Evolutionary conservation across 2,797 vertebrate species (phyloP).

Genomic region (Aotus griseimembra): DNA sequence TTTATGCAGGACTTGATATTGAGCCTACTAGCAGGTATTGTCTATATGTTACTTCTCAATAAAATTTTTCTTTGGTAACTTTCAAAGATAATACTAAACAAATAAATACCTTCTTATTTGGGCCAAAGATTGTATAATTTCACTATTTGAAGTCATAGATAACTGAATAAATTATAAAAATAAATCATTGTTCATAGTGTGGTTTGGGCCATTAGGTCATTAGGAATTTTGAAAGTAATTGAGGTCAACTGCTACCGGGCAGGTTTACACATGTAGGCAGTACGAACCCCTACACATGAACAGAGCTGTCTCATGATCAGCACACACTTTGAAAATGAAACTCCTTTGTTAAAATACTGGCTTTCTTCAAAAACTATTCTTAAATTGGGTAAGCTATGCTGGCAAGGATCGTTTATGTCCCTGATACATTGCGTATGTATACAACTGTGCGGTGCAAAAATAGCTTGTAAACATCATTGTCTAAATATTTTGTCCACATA

Average conservation of each 20-base stretch:
- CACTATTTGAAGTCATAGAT: slow-evolving; percentile 16
- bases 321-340: slow-evolving; percentile 4
- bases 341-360: slow-evolving; percentile 2
- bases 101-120: slow-evolving; percentile 24
- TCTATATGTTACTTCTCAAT: neutral
- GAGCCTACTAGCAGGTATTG: neutral
- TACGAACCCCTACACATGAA: slow-evolving; percentile 19
- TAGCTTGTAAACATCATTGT: neutral
- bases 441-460: neutral
- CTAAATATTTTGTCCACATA: neutral
- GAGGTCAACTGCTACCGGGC: slow-evolving; percentile 30
- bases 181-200: slow-evolving; percentile 3
- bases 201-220: slow-evolving; percentile 10
- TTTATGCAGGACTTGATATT: neutral
- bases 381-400: neutral
- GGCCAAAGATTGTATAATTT: slow-evolving; percentile 25
- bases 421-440: neutral
- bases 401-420: neutral
- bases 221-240: slow-evolving; percentile 45
- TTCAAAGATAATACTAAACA: slow-evolving; percentile 7
- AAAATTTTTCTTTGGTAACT: slow-evolving; percentile 1
- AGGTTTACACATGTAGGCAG: slow-evolving; percentile 12
- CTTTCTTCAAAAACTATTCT: slow-evolving; percentile 41
- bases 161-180: slow-evolving; percentile 41
- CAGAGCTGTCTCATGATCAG: slow-evolving; percentile 20